Conservation (phyloP, 2,888 invertebrate species). For the Horisme vitalbata region DNA sequence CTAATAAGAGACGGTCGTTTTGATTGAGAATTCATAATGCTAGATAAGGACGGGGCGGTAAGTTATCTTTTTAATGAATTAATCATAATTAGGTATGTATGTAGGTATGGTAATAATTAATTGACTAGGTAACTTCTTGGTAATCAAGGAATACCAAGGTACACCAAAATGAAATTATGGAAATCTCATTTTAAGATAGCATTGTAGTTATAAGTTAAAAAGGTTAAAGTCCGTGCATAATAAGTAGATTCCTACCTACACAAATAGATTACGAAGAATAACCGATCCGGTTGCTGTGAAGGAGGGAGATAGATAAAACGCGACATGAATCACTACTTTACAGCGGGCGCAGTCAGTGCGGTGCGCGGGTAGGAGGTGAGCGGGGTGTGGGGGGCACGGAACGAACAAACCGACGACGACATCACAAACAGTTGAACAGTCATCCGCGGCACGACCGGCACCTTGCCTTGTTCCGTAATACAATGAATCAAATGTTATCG, state of each 20-base stretch:
- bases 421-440: constrained; percentile 79
- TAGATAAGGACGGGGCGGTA: no score
- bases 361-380: constrained; percentile 55
- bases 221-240: constrained; percentile 73
- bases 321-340: constrained; percentile 82
- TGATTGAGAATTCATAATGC: no score
- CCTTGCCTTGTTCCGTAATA: constrained; percentile 52
- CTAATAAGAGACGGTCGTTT: no score
- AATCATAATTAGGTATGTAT: no score
- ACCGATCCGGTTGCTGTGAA: constrained; percentile 82
- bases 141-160: no score
- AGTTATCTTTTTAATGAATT: not conserved
- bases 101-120: no score
- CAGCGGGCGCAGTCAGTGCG: constrained; percentile 67
- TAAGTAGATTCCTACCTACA: constrained; percentile 67
- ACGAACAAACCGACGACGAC: constrained; percentile 71
- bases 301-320: constrained; percentile 82
- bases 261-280: constrained; percentile 81
- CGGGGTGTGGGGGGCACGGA: constrained; percentile 58
- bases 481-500: constrained; percentile 40
- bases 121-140: no score
- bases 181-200: constrained; percentile 28
- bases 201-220: constrained; percentile 52
- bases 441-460: constrained; percentile 63
- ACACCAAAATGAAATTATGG: not conserved